Percentiles rank a stretch among this genome's conserved stretches.
These are phyloP conservation scores for Pollenia angustigena DNA, from an alignment of 2,888 invertebrate species.

Conservation along the genomic window DNA sequence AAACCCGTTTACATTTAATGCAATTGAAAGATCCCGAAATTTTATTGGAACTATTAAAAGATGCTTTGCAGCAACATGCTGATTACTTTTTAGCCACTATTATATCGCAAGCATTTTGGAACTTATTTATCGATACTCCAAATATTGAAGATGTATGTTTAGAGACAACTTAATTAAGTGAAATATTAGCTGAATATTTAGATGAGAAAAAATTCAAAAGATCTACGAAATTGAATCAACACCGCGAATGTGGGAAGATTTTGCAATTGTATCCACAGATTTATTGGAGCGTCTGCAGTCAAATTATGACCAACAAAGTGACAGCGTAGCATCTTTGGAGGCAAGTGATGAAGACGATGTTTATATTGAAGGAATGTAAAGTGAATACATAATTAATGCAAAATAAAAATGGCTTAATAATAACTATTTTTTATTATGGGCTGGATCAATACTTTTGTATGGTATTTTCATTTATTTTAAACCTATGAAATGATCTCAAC, in stretches of 20 bases:
- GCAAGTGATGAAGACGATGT: constrained; percentile 78
- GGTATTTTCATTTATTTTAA: neutral
- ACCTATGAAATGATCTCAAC: constrained; percentile 56
- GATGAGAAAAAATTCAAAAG: constrained; percentile 87
- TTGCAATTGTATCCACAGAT: constrained; percentile 90
- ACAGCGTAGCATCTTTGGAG: constrained; percentile 58
- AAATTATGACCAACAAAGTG: constrained; percentile 77
- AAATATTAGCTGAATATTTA: constrained; percentile 85
- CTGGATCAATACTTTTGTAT: neutral
- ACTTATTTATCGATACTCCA: constrained; percentile 86
- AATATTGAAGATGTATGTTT: constrained; percentile 83
- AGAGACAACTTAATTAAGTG: constrained; percentile 85
- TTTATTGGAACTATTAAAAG: constrained; percentile 86
- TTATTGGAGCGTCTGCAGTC: constrained; percentile 86
- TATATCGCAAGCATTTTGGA: constrained; percentile 91
- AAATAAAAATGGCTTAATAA: constrained; percentile 26
- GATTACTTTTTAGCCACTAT: constrained; percentile 90
- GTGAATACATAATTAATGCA: neutral
- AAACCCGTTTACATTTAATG: constrained; percentile 85
- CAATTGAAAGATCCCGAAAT: constrained; percentile 85
- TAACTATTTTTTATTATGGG: constrained; percentile 3
- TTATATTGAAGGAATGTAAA: constrained; percentile 80
- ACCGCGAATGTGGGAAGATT: constrained; percentile 88
- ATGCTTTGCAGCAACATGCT: constrained; percentile 85
- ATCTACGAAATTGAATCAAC: constrained; percentile 68